Conservation (phyloP, 2,113 vertebrate genomes). For the Zosterops pallidus region DNA sequence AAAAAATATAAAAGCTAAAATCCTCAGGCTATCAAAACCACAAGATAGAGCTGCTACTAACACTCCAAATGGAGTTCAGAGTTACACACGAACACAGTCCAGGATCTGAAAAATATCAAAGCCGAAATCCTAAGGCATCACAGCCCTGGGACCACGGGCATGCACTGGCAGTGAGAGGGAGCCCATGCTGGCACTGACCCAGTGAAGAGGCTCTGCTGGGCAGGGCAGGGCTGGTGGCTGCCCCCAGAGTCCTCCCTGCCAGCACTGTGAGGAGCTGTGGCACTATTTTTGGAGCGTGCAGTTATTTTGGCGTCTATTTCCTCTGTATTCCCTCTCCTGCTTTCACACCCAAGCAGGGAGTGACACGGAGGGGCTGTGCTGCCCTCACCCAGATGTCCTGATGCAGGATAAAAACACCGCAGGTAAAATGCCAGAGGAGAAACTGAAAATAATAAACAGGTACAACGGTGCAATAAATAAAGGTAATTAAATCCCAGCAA, state of each 20-base stretch:
- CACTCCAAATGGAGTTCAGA: background rate
- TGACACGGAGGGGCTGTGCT: background rate
- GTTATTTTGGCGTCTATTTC: background rate
- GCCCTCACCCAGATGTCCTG: conserved; percentile 32
- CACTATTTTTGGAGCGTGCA: conserved; percentile 15
- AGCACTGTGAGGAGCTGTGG: background rate
- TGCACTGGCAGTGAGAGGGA: rapidly evolving
- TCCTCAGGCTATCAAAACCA: background rate
- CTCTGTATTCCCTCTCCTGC: background rate
- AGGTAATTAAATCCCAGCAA: conserved; percentile 57
- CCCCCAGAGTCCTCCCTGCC: background rate
- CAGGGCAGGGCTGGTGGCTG: background rate
- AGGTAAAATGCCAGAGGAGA: conserved; percentile 29
- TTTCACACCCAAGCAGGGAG: background rate
- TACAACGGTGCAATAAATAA: conserved; percentile 22
- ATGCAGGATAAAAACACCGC: conserved; percentile 22
- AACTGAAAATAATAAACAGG: conserved; percentile 57
- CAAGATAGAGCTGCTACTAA: too few relatives aligned
- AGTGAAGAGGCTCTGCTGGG: rapidly evolving
- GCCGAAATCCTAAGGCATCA: background rate
- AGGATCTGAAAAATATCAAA: background rate
- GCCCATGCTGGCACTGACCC: rapidly evolving
- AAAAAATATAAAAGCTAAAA: background rate
- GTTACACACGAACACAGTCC: rapidly evolving
- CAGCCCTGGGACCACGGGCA: rapidly evolving